phyloP scores from a whole-genome alignment of 2,113 vertebrate species.

The Tragelaphus strepsiceros region DNA sequence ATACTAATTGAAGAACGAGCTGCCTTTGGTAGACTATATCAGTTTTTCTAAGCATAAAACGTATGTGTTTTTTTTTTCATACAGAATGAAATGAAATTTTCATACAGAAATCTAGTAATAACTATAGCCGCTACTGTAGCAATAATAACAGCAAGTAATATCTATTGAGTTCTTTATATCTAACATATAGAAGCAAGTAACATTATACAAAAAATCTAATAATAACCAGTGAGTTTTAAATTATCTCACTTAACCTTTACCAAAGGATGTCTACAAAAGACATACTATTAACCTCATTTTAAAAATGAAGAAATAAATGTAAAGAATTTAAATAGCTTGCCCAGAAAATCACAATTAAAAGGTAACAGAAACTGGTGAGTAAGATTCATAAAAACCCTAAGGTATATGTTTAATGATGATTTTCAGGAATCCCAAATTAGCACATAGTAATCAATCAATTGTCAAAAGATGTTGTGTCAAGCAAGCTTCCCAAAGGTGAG shows the following conservation, averaged over 20 bases:
- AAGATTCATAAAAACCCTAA: background rate
- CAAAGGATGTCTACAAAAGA: background rate
- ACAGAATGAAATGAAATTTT: background rate
- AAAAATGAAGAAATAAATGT: background rate
- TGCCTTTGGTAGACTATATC: background rate
- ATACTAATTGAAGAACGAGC: background rate
- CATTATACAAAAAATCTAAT: background rate
- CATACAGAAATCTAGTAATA: background rate
- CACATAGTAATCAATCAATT: background rate
- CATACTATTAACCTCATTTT: background rate
- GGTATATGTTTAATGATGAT: background rate
- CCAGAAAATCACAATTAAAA: background rate
- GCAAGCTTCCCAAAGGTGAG: background rate
- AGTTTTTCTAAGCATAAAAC: background rate
- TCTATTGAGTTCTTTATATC: background rate
- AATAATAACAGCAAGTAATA: background rate
- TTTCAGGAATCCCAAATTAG: background rate
- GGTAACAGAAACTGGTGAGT: background rate
- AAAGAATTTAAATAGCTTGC: background rate
- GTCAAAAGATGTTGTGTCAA: background rate
- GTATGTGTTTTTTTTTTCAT: background rate
- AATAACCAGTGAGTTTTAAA: background rate
- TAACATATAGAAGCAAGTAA: background rate
- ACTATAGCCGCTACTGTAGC: background rate
- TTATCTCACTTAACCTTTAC: background rate